These are phyloP conservation scores for Phyllostomus discolor DNA, from an alignment of 2,113 vertebrate species.

Conservation along the genomic window DNA sequence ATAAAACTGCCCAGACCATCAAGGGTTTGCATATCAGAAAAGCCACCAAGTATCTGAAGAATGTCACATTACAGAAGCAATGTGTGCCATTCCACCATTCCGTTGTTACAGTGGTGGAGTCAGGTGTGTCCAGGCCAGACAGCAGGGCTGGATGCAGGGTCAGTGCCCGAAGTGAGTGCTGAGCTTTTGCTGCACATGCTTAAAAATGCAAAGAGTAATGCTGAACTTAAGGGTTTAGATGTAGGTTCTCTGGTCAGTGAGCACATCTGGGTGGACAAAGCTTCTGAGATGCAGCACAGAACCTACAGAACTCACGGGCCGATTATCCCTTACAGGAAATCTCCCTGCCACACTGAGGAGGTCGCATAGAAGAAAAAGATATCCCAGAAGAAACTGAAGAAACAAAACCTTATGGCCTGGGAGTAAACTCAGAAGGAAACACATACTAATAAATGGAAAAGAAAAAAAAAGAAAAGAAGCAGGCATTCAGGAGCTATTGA, in stretches of 20 bases:
- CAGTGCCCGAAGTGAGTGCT: not conserved
- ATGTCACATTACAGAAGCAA: not conserved
- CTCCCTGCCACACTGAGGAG: not conserved
- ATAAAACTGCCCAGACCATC: not conserved
- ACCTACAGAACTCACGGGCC: not conserved
- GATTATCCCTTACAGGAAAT: not conserved
- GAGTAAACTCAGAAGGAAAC: not conserved
- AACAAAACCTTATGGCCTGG: not conserved
- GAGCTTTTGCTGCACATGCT: too few species aligned
- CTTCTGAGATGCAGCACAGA: not conserved
- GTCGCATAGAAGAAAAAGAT: not conserved
- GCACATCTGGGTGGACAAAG: not conserved
- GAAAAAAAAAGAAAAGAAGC: not conserved
- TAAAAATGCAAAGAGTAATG: too few species aligned
- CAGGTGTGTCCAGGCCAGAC: not conserved
- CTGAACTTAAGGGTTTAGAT: too few species aligned
- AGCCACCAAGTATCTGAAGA: not conserved
- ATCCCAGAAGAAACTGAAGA: not conserved
- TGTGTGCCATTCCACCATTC: not conserved
- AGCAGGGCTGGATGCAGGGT: not conserved
- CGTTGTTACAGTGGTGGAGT: not conserved
- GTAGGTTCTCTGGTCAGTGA: too few species aligned
- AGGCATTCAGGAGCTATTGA: not conserved
- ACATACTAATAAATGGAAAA: not conserved
- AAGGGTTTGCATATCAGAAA: not conserved